Base-by-base conservation (phyloP, 2,113 vertebrate genomes). In the Macaca mulatta region DNA sequence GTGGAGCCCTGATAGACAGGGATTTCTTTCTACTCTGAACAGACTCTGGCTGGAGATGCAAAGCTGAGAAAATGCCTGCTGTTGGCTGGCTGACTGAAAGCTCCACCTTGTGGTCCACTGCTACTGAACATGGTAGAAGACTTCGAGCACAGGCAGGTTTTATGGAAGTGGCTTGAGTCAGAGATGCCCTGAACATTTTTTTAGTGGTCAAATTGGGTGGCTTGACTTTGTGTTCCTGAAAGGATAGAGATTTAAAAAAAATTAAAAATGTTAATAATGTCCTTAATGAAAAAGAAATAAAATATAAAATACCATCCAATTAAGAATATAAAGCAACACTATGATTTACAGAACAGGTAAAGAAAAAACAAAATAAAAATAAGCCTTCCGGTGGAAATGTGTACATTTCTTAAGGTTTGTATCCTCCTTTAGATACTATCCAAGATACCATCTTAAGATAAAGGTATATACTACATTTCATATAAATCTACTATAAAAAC, bases 211-310 rank as follows among this genome's bases (percentile, higher is more conserved):
- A 18, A 84, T 99, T 99, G 38, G 97, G 82, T 48, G 97, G 95
- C 86, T 98, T 98, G 35, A 81, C 17, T 96, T 98, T 94, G 90
- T 86, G 95, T 98, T 97, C 98, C 99, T 99, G 97, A 95, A 96
- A 98, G 27, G 90, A 91, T 4, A 97, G 83, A 91, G 96, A 95
- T 94, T 89, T 70, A 6, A 45, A 74, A 74, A 92, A 97, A 50
- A n/a, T 86, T 35, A 0, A 75, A 90, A 96, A 98, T 9, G 35
- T 50, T 64, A 96, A 96, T 38, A 52, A 96, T 88, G 16, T 18
- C 38, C 7, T 78, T 93, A 89, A 92, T 30, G 78, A 40, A 92
- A 92, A 72, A 80, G 25, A 85, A 97, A 96, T 55, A 77, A 98
- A 35, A 70, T 64, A 93, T 35, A 89, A 81, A 61, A 55, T 55